Base-by-base conservation (phyloP, 2,113 vertebrate species). In the Recurvirostra avosetta region DNA sequence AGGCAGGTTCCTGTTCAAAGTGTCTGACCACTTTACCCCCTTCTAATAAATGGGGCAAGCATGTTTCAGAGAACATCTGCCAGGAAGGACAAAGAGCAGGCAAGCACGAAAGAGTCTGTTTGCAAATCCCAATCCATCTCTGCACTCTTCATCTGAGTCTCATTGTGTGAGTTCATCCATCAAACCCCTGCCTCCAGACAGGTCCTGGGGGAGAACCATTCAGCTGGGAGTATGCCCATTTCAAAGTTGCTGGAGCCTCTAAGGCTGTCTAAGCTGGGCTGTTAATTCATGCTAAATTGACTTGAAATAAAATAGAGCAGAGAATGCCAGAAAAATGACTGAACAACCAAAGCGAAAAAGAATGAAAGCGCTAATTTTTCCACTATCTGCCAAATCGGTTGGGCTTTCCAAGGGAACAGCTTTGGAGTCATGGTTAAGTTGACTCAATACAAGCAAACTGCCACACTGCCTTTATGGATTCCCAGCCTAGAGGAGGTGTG, bases 1-100 rank as follows among this genome's bases (percentile, higher is more conserved):
- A 0, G 29, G 11, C n/a, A 77, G 16, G 34, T 19, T 76, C 56
- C 50, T 45, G 13, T 45, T 50, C 27, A 25, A 62, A 26, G 5
- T 12, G 4, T 26, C 47, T 13, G 22, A 49, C 18, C 0, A 0
- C 38, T 71, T 77, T n/a, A 10, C 7, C 27, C 8, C 2, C 30
- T 70, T 58, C 29, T 56, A 67, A 62, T 32, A 59, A 70, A 41
- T 1, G 6, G 11, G 26, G 16, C 9, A 19, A 53, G 45, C 0
- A 0, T 40, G 19, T 45, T 47, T 52, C 38, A 36, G 50, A 49
- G 62, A 43, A 49, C 25, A 30, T 11, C 50, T 59, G 30, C 0
- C 0, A 29, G 13, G 45, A 58, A 86, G 58, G 40, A 34, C 58
- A 43, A 59, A 76, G 45, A 3, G 0, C 34, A 52, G 34, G 55